Evolutionary conservation across 1,140 invertebrate species (phyloP), one percentile per base, ranked within the genome.

Genomic region (Caerostris extrusa): DNA sequence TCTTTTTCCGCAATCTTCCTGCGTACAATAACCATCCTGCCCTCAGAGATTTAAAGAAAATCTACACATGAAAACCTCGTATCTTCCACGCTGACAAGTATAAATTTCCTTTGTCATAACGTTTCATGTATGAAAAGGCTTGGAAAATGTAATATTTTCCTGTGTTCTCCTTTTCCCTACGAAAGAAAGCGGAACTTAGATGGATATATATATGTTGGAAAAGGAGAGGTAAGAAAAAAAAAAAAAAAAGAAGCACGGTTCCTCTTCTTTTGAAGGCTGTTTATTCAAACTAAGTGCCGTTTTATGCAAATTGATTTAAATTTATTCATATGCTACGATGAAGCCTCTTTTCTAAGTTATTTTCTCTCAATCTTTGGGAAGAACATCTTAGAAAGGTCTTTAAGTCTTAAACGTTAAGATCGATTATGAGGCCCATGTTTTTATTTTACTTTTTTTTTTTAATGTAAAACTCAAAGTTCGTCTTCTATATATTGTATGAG

Each of bases 281-380:
- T 93, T 93, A 93, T 93, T 87, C 83, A 87, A 93, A 93, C 83
- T 93, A 93, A 93, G 91, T 87, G 55, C 83, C 83, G 58, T 87
- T 87, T 93, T 93, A 93, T 93, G 91, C 83, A 93, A 93, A 93
- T 93, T 93, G 91, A 93, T 93, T 93, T 93, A 93, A 93, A 93
- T 93, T 93, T 93, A 93, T 93, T 93, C 91, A 93, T 93, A 71
- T 56, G 7, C 8, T 67, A 55, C 17, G 82, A 58, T 50, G 58
- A 17, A 83, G 57, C 14, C 7, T 69, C 67, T 90, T 77, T 77
- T 56, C 87, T 57, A 60, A 90, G 69, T 60, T 91, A 83, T 91
- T 93, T 77, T 87, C 91, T 93, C 91, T 93, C 91, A 93, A 93
- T 93, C 64, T 34, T 19, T n/a, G 60, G 34, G 19, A 67, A 85